These are phyloP conservation scores for Sesamia inferens DNA, from an alignment of 2,888 invertebrate species.

Conservation along the genomic window DNA sequence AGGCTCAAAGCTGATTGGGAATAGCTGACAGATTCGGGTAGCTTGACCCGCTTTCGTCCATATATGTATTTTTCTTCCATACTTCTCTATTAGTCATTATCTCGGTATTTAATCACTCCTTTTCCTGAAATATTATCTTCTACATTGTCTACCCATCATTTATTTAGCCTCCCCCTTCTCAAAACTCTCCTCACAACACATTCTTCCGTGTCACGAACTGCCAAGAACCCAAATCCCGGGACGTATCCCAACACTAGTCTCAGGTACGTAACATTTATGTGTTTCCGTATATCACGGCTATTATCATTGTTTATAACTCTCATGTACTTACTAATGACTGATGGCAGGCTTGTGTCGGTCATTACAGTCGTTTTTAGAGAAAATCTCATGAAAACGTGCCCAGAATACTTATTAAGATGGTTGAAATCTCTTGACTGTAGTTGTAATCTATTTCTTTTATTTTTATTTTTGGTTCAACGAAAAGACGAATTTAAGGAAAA, in stretches of 20 bases:
- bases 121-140: neutral
- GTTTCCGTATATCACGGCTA: constrained; percentile 50
- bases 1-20: too few species aligned
- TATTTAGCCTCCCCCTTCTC: neutral
- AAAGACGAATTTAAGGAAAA: neutral
- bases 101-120: neutral
- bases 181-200: neutral
- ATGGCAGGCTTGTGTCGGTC: constrained; percentile 40
- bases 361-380: constrained; percentile 49
- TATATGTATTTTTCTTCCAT: too few species aligned
- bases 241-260: constrained; percentile 25
- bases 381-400: constrained; percentile 43
- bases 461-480: neutral
- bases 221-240: constrained; percentile 1
- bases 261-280: constrained; percentile 38
- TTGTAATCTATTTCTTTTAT: neutral
- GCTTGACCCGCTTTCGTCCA: too few species aligned
- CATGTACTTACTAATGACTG: constrained; percentile 58
- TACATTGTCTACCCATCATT: neutral
- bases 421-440: constrained; percentile 12
- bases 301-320: constrained; percentile 58
- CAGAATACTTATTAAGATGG: constrained; percentile 15
- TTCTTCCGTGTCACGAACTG: neutral
- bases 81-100: neutral
- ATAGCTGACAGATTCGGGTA: too few species aligned